These are phyloP conservation scores for Thymelicus lineola DNA, from an alignment of 2,888 invertebrate species.

Conservation along the genomic window DNA sequence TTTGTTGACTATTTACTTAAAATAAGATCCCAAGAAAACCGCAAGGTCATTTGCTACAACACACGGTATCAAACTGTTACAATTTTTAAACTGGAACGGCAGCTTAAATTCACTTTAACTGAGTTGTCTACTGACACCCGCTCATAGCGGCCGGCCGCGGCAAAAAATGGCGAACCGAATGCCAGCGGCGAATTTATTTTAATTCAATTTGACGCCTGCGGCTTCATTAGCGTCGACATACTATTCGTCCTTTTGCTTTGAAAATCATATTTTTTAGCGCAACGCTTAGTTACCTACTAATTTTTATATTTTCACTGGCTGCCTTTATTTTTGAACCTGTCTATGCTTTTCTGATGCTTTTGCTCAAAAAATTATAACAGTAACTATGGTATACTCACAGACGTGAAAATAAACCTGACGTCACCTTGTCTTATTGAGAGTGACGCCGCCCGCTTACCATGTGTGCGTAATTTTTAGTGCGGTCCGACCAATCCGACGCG, in stretches of 20 bases:
- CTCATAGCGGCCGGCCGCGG: background rate
- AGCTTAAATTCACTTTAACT: conserved; percentile 11
- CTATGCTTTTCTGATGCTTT: background rate
- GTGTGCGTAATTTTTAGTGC: no score
- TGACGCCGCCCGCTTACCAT: no score
- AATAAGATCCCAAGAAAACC: no score
- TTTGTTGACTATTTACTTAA: no score
- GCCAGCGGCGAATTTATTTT: conserved; percentile 25
- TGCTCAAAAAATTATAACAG: background rate
- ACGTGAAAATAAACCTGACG: no score
- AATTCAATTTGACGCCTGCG: conserved; percentile 15
- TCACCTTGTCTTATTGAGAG: no score
- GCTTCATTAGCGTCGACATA: conserved; percentile 1
- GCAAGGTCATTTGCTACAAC: no score
- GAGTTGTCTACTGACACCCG: conserved; percentile 16
- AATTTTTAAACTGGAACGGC: background rate
- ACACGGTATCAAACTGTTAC: no score
- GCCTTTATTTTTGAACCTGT: background rate
- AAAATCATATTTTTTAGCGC: conserved; percentile 11
- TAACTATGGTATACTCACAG: no score
- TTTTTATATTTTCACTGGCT: background rate
- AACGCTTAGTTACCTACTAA: conserved; percentile 5
- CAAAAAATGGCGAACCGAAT: conserved; percentile 15
- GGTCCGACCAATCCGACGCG: no score
- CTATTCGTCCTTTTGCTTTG: conserved; percentile 12